Evolutionary conservation across 2,797 vertebrate species (phyloP), one percentile per base, ranked within the genome.

Genomic region (Amniataba percoides): DNA sequence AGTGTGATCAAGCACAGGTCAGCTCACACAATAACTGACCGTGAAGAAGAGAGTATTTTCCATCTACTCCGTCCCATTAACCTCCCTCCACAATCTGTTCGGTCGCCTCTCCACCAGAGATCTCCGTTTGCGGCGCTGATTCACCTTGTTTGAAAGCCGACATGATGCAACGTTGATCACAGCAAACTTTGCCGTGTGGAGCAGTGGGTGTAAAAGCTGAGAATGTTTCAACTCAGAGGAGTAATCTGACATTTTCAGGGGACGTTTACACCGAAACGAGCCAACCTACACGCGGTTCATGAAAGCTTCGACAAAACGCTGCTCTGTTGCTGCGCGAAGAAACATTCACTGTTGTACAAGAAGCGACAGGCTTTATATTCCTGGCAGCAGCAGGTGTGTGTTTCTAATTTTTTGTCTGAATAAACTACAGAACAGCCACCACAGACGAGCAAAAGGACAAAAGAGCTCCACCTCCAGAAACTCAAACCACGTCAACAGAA

Each of bases 1-100:
- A 4, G 4, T 56, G 62, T 8, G 31, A 36, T 55, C n/a, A 56
- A 66, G 45, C 39, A 87, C 83, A 84, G 84, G 75, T 85, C 87
- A 82, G 72, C 64, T 78, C 62, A 18, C 23, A 31, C 23, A 43
- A 58, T 82, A 82, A 84, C 11, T 62, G 67, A 73, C 8, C 43
- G 2, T n/a, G 10, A 64, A 61, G 56, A 56, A 70, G 34, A 68
- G 49, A 63, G 48, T 48, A 63, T 48, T 74, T 71, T 78, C 70
- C 27, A 9, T 48, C 34, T 39, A n/a, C 21, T 59, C 43, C 16
- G 34, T 36, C 21, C 31, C 53, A 63, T 43, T 75, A n/a, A 55
- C 15, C 55, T 70, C 57, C 57, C 12, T 51, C n/a, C 15, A 49
- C 46, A 46, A 36, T 61, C 57, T 51, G 14, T 34, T 36, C 16